Evolutionary conservation across 2,888 invertebrate species (phyloP).

Genomic region (Chymomyza procnemis): DNA sequence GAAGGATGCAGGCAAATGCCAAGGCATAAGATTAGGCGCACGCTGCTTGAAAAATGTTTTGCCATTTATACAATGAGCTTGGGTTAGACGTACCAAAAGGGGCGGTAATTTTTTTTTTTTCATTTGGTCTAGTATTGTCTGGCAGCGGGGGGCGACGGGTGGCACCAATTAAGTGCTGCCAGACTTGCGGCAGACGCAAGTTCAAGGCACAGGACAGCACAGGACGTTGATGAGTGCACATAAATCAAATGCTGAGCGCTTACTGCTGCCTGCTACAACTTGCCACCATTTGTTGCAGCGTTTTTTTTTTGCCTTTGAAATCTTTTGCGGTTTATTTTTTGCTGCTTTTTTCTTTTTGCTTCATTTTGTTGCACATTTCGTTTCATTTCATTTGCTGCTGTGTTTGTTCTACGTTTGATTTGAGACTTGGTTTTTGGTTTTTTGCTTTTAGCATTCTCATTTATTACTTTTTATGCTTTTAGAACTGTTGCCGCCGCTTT

Average conservation of each 20-base stretch:
- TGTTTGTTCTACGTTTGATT: slow-evolving; percentile 2
- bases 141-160: slow-evolving; percentile 26
- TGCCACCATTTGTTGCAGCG: slow-evolving; percentile 5
- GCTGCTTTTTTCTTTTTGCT: background rate
- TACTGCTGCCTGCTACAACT: background rate
- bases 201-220: slow-evolving; percentile 40
- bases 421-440: slow-evolving; percentile 33
- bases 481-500: slow-evolving; percentile 23
- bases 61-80: background rate
- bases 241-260: slow-evolving; percentile 50
- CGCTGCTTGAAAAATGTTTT: slow-evolving; percentile 2
- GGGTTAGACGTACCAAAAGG: background rate
- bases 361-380: slow-evolving; percentile 5
- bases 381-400: background rate
- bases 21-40: slow-evolving; percentile 1
- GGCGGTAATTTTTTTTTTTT: background rate
- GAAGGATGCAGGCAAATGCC: background rate
- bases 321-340: slow-evolving; percentile 5
- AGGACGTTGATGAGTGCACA: slow-evolving; percentile 44
- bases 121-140: too few species aligned
- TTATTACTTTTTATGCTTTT: slow-evolving; percentile 48
- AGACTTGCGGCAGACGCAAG: slow-evolving; percentile 53
- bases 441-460: slow-evolving; percentile 36
- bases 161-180: slow-evolving; percentile 56
- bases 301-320: background rate